Evolutionary conservation across 2,888 invertebrate species (phyloP), one percentile per base, ranked within the genome.

Genomic region (Liodrosophila aerea): DNA sequence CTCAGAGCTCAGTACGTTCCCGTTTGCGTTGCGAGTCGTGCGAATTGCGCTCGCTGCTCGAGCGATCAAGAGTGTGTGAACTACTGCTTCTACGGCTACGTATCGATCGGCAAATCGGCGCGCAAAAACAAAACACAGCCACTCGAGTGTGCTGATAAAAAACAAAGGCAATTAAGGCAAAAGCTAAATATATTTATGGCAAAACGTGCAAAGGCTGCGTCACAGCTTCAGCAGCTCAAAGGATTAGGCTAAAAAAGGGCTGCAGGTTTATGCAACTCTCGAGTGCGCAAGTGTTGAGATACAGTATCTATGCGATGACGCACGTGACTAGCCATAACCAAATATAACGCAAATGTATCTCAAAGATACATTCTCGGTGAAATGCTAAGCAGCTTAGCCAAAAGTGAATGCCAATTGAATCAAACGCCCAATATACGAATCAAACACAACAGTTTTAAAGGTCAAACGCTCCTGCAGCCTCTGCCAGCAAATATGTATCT

Each of bases 1-100:
- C n/a, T n/a, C n/a, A n/a, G n/a, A n/a, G n/a, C n/a, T n/a, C 84
- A 81, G 84, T 81, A 72, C 71, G 81, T 64, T 76, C 64, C 64
- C 67, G 84, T 76, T 85, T 73, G 84, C 58, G 69, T 56, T 77
- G 76, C 71, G 71, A 73, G 82, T 68, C 80, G 81, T 81, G 76
- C 80, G 85, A 69, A 64, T 61, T 64, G 81, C 83, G 67, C 64
- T 74, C 73, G 77, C 65, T 22, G 22, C 40, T 37, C 53, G 49
- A n/a, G 30, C 47, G 53, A 34, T 47, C 44, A 11, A 54, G 49
- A 31, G n/a, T n/a, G n/a, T n/a, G n/a, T n/a, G n/a, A n/a, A n/a
- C n/a, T n/a, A n/a, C n/a, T n/a, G n/a, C n/a, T n/a, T n/a, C n/a
- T n/a, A n/a, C n/a, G n/a, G n/a, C n/a, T n/a, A n/a, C n/a, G n/a